Conservation (phyloP, 2,888 invertebrate genomes). For the Hemicrepidius hirtus region DNA sequence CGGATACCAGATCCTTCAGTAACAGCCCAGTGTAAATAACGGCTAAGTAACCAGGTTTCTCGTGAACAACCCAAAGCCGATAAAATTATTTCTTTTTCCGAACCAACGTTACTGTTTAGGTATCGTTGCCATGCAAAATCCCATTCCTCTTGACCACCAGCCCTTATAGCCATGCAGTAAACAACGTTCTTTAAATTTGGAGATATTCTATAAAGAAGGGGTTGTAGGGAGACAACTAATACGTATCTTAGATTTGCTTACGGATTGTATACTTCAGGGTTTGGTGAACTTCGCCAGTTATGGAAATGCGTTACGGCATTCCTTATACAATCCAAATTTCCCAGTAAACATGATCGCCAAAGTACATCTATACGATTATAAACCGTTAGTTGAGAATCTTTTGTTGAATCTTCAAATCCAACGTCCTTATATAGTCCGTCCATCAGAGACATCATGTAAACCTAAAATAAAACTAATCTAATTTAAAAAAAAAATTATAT, state of each 20-base stretch:
- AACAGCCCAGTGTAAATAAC: conserved; percentile 85
- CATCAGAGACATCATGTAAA: conserved; percentile 80
- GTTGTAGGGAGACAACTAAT: no score
- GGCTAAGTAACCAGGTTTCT: conserved; percentile 87
- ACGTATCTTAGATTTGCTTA: no score
- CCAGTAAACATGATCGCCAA: conserved; percentile 84
- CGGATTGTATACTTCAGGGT: conserved; percentile 85
- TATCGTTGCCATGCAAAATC: conserved; percentile 90
- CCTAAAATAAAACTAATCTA: conserved; percentile 72
- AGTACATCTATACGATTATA: conserved; percentile 84
- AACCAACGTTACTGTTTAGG: conserved; percentile 83
- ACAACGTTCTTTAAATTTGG: conserved; percentile 88
- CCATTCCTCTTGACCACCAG: conserved; percentile 91
- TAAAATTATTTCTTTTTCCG: conserved; percentile 86
- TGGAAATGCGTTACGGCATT: conserved; percentile 83
- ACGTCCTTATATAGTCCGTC: conserved; percentile 80
- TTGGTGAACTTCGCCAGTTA: conserved; percentile 83
- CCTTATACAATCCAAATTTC: conserved; percentile 83
- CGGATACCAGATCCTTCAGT: conserved; percentile 85
- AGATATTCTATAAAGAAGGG: conserved; percentile 79
- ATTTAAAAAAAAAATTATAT: not conserved
- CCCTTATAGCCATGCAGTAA: conserved; percentile 89
- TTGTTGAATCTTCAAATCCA: conserved; percentile 79
- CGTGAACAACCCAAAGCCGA: conserved; percentile 87
- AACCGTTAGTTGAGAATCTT: conserved; percentile 80